These are phyloP conservation scores for Helicoverpa zea DNA, from an alignment of 1,140 invertebrate species.

Conservation along the genomic window DNA sequence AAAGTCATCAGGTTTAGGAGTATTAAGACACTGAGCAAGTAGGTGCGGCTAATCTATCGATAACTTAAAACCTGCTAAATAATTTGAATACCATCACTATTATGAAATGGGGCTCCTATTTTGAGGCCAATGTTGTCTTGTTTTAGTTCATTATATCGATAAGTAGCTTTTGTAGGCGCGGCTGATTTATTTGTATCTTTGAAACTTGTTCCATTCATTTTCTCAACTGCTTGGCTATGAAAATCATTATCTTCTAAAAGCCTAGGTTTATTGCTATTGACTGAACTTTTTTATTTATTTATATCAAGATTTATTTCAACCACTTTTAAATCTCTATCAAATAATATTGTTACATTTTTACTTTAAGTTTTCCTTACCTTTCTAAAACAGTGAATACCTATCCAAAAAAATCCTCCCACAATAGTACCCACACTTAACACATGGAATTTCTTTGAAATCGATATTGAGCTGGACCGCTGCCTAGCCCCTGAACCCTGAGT, in stretches of 20 bases:
- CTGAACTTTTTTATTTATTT: neutral
- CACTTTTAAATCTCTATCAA: neutral
- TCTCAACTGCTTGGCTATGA: neutral
- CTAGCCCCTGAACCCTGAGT: constrained; percentile 20
- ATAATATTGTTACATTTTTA: neutral
- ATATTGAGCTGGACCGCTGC: constrained; percentile 8
- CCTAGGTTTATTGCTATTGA: neutral
- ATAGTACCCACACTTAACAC: neutral
- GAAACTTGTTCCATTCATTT: constrained; percentile 1
- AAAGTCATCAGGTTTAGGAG: neutral
- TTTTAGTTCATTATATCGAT: neutral
- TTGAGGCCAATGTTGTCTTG: constrained; percentile 24
- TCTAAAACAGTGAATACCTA: too few relatives aligned
- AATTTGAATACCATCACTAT: constrained; percentile 1
- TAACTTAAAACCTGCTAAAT: neutral
- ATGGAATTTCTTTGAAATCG: constrained; percentile 3
- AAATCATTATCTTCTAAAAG: neutral
- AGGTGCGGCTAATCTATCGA: neutral
- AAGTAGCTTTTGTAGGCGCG: constrained; percentile 4
- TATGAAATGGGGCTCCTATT: constrained; percentile 12
- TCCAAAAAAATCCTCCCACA: too few relatives aligned
- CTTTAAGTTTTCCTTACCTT: neutral
- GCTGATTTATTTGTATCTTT: constrained; percentile 17
- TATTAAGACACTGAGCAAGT: neutral
- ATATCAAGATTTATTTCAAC: neutral